Evolutionary conservation across 1,140 invertebrate species (phyloP).

Genomic region (Trichogramma pretiosum): DNA sequence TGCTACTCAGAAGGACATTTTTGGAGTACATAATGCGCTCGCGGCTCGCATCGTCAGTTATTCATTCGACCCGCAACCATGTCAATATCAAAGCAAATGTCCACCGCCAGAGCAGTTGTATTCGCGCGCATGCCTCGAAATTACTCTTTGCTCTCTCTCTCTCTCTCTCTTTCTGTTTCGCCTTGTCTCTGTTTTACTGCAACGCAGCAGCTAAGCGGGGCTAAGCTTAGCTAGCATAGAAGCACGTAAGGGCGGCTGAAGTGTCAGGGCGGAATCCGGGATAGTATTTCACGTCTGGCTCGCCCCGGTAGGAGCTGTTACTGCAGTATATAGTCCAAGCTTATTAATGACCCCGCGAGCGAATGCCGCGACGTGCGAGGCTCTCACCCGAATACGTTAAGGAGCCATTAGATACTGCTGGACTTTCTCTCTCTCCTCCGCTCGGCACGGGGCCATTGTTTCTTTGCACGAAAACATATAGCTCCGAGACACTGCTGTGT

Average conservation of each 20-base stretch:
- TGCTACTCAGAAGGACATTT: too few relatives aligned
- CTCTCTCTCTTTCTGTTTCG: background rate
- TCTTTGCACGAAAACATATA: constrained; percentile 19
- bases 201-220: background rate
- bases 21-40: too few relatives aligned
- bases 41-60: too few relatives aligned
- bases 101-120: background rate
- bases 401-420: constrained; percentile 25
- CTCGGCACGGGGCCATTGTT: constrained; percentile 21
- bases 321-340: constrained; percentile 18
- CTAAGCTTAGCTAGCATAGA: background rate
- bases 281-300: constrained; percentile 26
- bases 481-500: background rate
- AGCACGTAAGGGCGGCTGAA: constrained; percentile 4
- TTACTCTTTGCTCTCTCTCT: background rate
- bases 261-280: constrained; percentile 23
- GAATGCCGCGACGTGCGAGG: too few relatives aligned
- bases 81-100: background rate
- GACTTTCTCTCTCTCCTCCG: constrained; percentile 3
- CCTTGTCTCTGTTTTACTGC: background rate
- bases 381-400: constrained; percentile 21
- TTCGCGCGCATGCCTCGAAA: background rate
- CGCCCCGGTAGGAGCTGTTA: background rate
- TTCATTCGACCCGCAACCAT: background rate
- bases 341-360: constrained; percentile 25